phyloP scores from a whole-genome alignment of 2,797 vertebrate species.

The Adelosebastes latens region DNA sequence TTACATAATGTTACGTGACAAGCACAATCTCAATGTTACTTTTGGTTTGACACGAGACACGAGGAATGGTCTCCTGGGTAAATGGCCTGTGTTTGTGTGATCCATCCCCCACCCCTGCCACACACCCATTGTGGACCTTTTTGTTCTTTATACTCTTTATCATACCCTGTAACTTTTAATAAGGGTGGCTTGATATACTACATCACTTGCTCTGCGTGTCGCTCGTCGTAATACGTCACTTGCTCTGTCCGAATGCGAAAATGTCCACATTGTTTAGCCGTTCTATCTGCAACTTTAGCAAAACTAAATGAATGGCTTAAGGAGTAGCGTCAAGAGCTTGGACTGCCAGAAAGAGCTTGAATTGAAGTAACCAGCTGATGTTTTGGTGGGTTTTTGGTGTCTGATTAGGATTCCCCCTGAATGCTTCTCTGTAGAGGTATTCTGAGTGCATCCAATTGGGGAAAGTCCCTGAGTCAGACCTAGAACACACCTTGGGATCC shows the following conservation, averaged over 20 bases:
- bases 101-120: no score
- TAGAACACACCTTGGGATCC: neutral
- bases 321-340: neutral
- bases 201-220: no score
- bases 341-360: neutral
- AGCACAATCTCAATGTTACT: no score
- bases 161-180: no score
- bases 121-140: no score
- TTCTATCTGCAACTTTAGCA: neutral
- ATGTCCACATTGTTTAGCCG: neutral
- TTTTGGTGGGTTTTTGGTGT: neutral
- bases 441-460: neutral
- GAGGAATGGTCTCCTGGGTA: no score
- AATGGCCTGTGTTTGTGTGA: no score
- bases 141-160: no score
- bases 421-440: neutral
- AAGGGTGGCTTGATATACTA: no score
- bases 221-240: no score
- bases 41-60: no score
- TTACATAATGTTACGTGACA: no score
- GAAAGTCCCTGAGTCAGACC: neutral
- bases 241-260: neutral
- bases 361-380: neutral
- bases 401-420: neutral
- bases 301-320: neutral